Percentiles rank a stretch among this genome's conserved stretches.
Evolutionary conservation across 2,888 invertebrate species (phyloP).

Genomic region (Ditula angustiorana): DNA sequence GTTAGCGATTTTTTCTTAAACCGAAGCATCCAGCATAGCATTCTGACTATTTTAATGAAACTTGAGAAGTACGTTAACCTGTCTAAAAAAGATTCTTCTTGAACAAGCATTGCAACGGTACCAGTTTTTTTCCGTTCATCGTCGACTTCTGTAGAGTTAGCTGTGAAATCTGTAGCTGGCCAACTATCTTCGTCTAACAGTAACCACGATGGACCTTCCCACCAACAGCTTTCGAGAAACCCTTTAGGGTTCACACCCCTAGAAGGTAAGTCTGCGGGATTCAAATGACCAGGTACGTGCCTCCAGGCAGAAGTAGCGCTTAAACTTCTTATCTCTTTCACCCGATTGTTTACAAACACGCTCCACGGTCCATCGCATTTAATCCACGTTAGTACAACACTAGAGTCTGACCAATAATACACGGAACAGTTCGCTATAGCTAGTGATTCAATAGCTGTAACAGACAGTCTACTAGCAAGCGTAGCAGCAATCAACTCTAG

Average conservation of each 20-base stretch:
- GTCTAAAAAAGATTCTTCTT: not conserved
- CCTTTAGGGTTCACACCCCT: not conserved
- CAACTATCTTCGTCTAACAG: not conserved
- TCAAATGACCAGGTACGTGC: conserved; percentile 3
- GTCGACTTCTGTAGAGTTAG: not conserved
- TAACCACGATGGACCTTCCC: not conserved
- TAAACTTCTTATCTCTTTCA: not conserved
- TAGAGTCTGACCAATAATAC: not conserved
- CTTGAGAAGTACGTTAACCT: not conserved
- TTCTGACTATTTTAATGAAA: not conserved
- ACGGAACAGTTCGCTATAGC: not conserved
- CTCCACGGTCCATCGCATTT: conserved; percentile 2
- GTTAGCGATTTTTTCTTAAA: not conserved
- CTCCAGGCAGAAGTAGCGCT: not conserved
- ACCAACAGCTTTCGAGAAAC: not conserved
- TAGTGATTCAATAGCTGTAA: not conserved
- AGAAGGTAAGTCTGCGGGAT: not conserved
- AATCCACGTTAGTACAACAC: not conserved
- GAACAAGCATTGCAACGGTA: not conserved
- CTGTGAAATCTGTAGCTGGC: not conserved
- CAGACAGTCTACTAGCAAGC: not conserved
- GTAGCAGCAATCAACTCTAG: conserved; percentile 2
- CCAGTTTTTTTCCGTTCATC: not conserved
- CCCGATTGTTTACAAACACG: not conserved
- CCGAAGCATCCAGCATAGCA: not conserved